Base-by-base conservation (phyloP, 2,797 vertebrate species). In the Poecilia picta region DNA sequence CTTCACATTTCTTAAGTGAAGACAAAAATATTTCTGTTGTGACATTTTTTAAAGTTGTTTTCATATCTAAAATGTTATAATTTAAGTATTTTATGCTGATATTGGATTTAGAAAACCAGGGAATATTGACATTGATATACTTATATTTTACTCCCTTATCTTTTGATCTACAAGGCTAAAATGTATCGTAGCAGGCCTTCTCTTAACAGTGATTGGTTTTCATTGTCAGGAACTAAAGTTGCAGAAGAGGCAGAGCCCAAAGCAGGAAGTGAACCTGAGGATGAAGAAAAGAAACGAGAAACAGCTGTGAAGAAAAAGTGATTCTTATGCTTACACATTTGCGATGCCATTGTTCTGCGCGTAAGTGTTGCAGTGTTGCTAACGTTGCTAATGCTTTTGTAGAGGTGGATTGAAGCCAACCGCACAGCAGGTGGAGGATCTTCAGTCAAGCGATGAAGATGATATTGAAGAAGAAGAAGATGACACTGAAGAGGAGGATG, bases 371-470 rank as follows among this genome's bases (percentile, higher is more conserved):
- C 15, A 46, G 62, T 45, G 31, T 0, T 46, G 43, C 72, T 76
- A 74, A 3, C 33, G 1, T 1, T 18, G 2, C 2, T 74, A 57
- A 6, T n/a, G 12, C 74, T 25, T 77, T 41, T n/a, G 68, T 72
- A 94, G 92, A 83, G 73, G 73, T 18, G 0, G 2, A 75, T 47
- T 81, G 8, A 86, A 91, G 87, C 31, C 73, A 83, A 74, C 73
- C 33, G 75, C 64, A 66, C 36, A 88, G 33, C 71, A 49, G 49
- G 53, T 41, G 8, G 83, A 89, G 0, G 74, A 89, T 20, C 75
- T 74, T 0, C 72, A 81, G 2, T 89, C 87, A 73, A 89, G 83
- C 3, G 91, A 93, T 43, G 87, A 87, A 36, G 73, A 82, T 33
- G 47, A 72, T 10, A 46, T 46, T 46, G 74, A 93, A 15, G 89